Base-by-base conservation (phyloP, 2,113 vertebrate genomes). In the Dasyurus viverrinus region DNA sequence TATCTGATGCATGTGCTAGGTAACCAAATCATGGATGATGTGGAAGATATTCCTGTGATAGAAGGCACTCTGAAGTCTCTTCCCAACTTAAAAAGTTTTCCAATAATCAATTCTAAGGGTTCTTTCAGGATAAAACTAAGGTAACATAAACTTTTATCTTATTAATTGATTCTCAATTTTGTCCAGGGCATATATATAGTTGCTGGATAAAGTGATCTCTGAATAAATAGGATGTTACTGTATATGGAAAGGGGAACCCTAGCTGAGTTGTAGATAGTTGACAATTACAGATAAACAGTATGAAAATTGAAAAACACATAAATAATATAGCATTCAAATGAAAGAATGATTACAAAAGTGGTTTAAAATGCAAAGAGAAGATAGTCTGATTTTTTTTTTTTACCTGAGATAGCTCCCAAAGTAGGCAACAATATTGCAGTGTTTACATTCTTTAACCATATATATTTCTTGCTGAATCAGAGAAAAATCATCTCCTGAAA, bases 401-500 rank as follows among this genome's bases (percentile, higher is more conserved):
- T 99, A 99, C 99, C 99, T 99, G 98, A 99, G 99, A 98, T 99
- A 99, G 99, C 99, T 99, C 97, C 99, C 99, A 97, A 99, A 99
- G 98, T 99, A 99, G 95, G 99, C 99, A 94, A 99, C 99, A 4
- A 99, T 99, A 97, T 99, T 99, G 97, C 99, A 99, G 94, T 99
- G 99, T 96, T 99, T 99, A 98, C 99, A 99, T 98, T 99, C 99
- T 98, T 99, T 99, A 97, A 99, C 99, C 99, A 99, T 99, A 97
- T 99, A 99, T 94, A 99, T 99, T 99, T 99, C 99, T 98, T 99
- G 99, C 97, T 99, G 99, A 90, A 99, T 99, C 98, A 99, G 99
- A 92, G 99, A 99, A 98, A 99, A 99, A 98, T 99, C 99, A 92
- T 99, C 99, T 96, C 99, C 99, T 99, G 98, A 90, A 99, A 99